Evolutionary conservation across 2,113 vertebrate species (phyloP), one percentile per base, ranked within the genome.

Genomic region (Hypocryptadius cinnamomeus): DNA sequence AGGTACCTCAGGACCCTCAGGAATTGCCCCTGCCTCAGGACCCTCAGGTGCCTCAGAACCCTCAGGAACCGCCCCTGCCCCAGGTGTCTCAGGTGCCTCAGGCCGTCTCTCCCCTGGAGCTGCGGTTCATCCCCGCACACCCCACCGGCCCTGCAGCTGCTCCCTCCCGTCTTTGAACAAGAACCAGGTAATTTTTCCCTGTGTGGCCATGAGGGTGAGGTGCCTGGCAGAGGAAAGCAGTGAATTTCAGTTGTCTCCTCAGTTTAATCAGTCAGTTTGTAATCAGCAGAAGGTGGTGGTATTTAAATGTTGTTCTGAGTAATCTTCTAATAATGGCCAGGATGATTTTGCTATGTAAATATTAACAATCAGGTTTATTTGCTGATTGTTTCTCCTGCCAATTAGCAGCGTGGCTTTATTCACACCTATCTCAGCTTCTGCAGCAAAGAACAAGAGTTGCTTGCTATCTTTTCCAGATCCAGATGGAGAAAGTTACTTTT

Each of bases 351-450:
- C 47, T 72, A 11, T 80, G 73, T 86, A 92, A 91, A 79, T 87
- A 89, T 92, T 82, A 92, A 85, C 82, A 95, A 73, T 91, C 72
- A 57, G n/a, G 51, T 73, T 94, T 92, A 63, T 94, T 94, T 83
- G 45, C 70, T 78, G 87, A 74, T 90, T 85, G 70, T 94, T 91
- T 92, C 33, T 33, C 65, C 17, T 81, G 45, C n/a, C 37, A 42
- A 64, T 95, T 82, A 90, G 69, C 71, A 59, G 73, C 0, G 0
- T 65, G 93, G 87, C 37, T 93, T 90, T 81, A 81, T 60, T 87
- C 82, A 47, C 25, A 42, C n/a, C 25, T 83, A 51, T 48, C 47
- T 89, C 4, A 2, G 39, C 53, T 88, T 64, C 60, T 76, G 37
- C 28, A 85, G 72, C 27, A 78, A 89, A 88, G 40, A 54, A 11